Conservation (phyloP, 92 coral and sea anemone species). For the Epizoanthus rinbou region DNA sequence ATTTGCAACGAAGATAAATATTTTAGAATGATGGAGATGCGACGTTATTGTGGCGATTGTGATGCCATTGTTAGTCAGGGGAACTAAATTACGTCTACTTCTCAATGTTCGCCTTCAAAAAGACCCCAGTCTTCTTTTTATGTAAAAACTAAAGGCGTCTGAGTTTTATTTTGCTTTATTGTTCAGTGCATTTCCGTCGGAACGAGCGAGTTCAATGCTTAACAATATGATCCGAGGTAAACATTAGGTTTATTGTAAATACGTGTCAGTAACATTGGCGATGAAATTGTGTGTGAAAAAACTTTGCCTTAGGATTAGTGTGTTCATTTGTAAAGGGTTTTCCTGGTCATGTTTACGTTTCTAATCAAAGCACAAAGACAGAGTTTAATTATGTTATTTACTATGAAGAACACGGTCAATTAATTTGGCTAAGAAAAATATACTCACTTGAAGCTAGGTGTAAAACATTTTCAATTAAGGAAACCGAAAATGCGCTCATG, state of each 20-base stretch:
- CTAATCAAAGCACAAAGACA: slow-evolving; percentile 74
- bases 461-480: slow-evolving; percentile 75
- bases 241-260: slow-evolving; percentile 32
- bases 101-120: slow-evolving; percentile 23
- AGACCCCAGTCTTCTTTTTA: slow-evolving; percentile 30
- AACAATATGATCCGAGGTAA: slow-evolving; percentile 33
- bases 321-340: slow-evolving; percentile 63
- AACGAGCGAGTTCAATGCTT: slow-evolving; percentile 23
- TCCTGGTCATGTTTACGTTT: slow-evolving; percentile 69
- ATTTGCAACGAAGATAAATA: slow-evolving; percentile 89
- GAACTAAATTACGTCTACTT: slow-evolving; percentile 41
- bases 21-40: slow-evolving; percentile 69
- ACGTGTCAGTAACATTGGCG: slow-evolving; percentile 28
- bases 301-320: slow-evolving; percentile 31
- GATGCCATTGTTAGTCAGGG: slow-evolving; percentile 65
- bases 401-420: slow-evolving; percentile 76
- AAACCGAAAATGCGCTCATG: slow-evolving; percentile 49
- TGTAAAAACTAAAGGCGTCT: slow-evolving; percentile 48
- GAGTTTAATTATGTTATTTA: slow-evolving; percentile 86
- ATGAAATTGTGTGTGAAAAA: slow-evolving; percentile 44
- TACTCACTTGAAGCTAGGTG: slow-evolving; percentile 56
- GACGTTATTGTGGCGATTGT: slow-evolving; percentile 73
- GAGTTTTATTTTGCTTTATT: slow-evolving; percentile 10
- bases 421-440: slow-evolving; percentile 62
- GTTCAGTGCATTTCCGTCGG: slow-evolving; percentile 52